Evolutionary conservation across 2,797 vertebrate species (phyloP).

Genomic region (Naso thynnoides): DNA sequence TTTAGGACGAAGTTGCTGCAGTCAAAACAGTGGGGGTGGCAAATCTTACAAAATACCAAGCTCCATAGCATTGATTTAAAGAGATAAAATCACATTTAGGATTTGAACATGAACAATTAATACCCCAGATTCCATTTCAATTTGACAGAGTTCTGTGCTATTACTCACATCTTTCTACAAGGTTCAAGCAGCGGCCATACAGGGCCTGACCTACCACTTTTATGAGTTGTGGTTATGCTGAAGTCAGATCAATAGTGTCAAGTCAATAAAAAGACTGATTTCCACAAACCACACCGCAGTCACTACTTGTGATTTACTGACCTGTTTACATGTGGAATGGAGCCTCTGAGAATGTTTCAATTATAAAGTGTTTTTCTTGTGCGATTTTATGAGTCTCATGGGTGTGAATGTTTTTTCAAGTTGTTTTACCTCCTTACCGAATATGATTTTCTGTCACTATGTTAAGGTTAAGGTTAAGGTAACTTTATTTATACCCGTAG

Average conservation of each 20-base stretch:
- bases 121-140: slow-evolving; percentile 5
- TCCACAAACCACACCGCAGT: slow-evolving; percentile 35
- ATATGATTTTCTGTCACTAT: too few relatives aligned
- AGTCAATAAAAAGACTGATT: slow-evolving; percentile 58
- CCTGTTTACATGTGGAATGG: slow-evolving; percentile 59
- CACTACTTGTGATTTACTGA: slow-evolving; percentile 61
- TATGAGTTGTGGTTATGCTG: slow-evolving; percentile 48
- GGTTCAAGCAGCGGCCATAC: slow-evolving; percentile 2
- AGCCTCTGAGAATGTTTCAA: slow-evolving; percentile 62
- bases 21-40: too few relatives aligned
- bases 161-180: slow-evolving; percentile 9
- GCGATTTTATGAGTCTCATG: too few relatives aligned
- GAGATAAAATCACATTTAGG: not conserved
- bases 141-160: not conserved
- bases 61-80: too few relatives aligned
- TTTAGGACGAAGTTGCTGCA: too few relatives aligned
- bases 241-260: slow-evolving; percentile 55
- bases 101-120: not conserved
- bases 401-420: too few relatives aligned
- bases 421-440: too few relatives aligned
- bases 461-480: too few relatives aligned
- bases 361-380: slow-evolving; percentile 55
- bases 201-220: slow-evolving; percentile 49
- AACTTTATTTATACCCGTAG: too few relatives aligned
- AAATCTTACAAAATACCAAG: too few relatives aligned